Base-by-base conservation (phyloP, 2,888 invertebrate genomes). In the Mesorhabditis sp. region DNA sequence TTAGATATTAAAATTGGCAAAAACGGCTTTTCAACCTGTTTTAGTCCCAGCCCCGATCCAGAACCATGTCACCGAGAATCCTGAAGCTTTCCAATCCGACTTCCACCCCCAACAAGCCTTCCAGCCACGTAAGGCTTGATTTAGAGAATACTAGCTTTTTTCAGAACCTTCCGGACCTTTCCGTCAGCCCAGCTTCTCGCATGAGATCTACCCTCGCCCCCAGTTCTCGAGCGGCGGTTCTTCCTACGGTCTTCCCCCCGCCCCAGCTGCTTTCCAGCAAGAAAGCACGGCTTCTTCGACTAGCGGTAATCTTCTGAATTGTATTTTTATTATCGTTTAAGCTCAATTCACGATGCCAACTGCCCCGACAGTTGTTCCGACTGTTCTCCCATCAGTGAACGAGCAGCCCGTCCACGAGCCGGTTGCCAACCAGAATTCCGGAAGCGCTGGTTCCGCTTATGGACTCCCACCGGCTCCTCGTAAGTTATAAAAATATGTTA, bases 401-500 rank as follows among this genome's bases (percentile, higher is more conserved):
- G 58, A 50, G n/a, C 58, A 10, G n/a, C 7, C 58, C 7, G n/a
- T 50, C 10, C 7, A n/a, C 58, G 58, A 13, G 10, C n/a, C 58
- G n/a, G 58, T 10, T n/a, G 28, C 58, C 7, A 50, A 50, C n/a
- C 58, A 50, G 58, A 10, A 50, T 13, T 50, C 58, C 10, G 58
- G 58, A 50, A 13, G 10, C n/a, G n/a, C 58, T 50, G 58, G 58
- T 13, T 50, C 58, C 58, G 58, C 58, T 50, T 50, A 50, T 50
- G 58, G 58, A 50, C 58, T n/a, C n/a, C 58, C 58, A 50, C 58
- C 58, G n/a, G 58, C 58, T 13, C 10, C 58, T 50, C 58, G 58
- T 50, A 13, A 13, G 58, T 50, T 50, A 13, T 50, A 50, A 28
- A 28, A 28, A 28, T 2, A 2, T 28, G 28, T 28, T 28, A 28